These are phyloP conservation scores for Tyrannus savana DNA, from an alignment of 2,113 vertebrate genomes.

Conservation along the genomic window DNA sequence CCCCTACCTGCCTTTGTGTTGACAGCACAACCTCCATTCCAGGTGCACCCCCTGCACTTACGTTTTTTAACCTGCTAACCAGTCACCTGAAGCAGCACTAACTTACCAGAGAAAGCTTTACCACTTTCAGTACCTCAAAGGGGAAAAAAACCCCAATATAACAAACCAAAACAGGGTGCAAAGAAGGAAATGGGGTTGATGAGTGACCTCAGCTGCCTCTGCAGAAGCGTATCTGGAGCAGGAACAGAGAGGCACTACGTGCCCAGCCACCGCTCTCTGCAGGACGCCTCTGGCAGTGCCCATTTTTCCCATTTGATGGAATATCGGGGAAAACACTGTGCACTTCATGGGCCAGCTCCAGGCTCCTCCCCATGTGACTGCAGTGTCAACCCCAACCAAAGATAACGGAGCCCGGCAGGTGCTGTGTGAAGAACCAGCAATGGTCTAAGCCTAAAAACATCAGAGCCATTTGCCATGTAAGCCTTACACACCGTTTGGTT, in stretches of 20 bases:
- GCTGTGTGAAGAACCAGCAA: background rate
- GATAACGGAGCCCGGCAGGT: background rate
- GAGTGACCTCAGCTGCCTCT: background rate
- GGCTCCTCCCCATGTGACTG: background rate
- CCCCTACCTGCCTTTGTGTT: background rate
- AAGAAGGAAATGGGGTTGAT: background rate
- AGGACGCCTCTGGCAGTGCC: background rate
- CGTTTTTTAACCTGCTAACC: background rate
- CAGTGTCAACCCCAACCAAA: background rate
- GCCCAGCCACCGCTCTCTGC: accelerated
- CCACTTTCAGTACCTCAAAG: background rate
- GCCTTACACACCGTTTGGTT: background rate
- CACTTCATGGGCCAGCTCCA: background rate
- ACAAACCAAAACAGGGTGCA: background rate
- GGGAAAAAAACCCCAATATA: background rate
- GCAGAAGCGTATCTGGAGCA: background rate
- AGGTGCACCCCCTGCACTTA: background rate
- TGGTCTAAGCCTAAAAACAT: background rate
- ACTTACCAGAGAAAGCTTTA: background rate
- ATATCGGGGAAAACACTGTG: background rate
- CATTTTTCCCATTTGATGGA: accelerated
- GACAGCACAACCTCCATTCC: background rate
- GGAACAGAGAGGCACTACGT: background rate
- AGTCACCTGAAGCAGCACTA: background rate
- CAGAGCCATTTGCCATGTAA: background rate